Base-by-base conservation (phyloP, 2,797 vertebrate species). In the Esox masquinongy region DNA sequence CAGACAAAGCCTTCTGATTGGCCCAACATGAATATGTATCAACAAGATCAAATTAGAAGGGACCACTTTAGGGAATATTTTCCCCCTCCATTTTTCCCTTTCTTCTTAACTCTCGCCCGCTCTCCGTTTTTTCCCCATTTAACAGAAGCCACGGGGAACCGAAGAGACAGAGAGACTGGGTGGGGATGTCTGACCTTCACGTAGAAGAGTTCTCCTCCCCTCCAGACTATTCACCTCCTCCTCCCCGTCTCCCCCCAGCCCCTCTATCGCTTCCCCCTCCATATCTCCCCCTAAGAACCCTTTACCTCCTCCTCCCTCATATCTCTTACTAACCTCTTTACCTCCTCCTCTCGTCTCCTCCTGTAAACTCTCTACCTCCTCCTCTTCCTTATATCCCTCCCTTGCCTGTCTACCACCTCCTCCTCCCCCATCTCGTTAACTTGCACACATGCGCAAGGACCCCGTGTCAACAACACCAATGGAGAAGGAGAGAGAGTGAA, bases 131-230 rank as follows among this genome's bases (percentile, higher is more conserved):
- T 70, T 17, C 1, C 17, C 31, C 24, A 39, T 22, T 50, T 29
- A 16, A 67, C 50, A 53, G 67, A 75, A 63, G 15, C 47, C 49
- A 59, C 22, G 6, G 31, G 31, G 49, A 34, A 64, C 70, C 66
- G 31, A 16, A 70, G 15, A 47, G 51, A 12, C 2, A 14, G 80
- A 70, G 15, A 34, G 22, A 70, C 16, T 67, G 53, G 16, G 5
- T 15, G 77, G 16, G 79, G 22, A 39, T n/a, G 72, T 81, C 79
- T 79, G 82, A 83, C 82, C 79, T 81, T 83, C 82, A 73, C 34
- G 50, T 31, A 16, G 74, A 70, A 68, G 24, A 11, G 7, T 53
- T 53, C 68, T 74, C 39, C 22, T 74, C 39, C 22, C 6, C 78
- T 72, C 50, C 68, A 19, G 36, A 17, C 34, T 31, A 1, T 29